Percentiles rank a stretch among this genome's conserved stretches.
These are phyloP conservation scores for Lasioglossum morio DNA, from an alignment of 2,888 invertebrate species.

Conservation along the genomic window DNA sequence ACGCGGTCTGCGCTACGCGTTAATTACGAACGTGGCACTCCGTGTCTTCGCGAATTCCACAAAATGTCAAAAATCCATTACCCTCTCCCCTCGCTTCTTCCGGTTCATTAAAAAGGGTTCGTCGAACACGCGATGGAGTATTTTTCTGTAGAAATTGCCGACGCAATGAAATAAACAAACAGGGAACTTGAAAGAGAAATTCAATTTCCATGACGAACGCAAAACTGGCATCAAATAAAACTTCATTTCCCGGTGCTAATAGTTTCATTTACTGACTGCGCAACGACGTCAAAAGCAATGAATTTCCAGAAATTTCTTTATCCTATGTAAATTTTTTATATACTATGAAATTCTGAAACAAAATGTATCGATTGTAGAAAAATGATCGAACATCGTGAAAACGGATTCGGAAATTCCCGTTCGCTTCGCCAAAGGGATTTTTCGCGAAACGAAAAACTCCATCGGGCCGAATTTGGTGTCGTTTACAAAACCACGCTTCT, in stretches of 20 bases:
- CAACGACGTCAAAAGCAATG: too few relatives aligned
- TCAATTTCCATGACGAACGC: background rate
- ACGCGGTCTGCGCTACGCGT: background rate
- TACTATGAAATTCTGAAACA: background rate
- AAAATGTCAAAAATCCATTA: background rate
- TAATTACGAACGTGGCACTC: background rate
- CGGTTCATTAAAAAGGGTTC: background rate
- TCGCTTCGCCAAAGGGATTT: background rate
- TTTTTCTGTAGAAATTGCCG: background rate
- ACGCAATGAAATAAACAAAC: background rate
- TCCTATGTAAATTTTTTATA: too few relatives aligned
- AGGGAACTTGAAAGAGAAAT: background rate
- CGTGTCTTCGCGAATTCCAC: background rate
- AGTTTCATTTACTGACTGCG: background rate
- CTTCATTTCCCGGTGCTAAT: background rate
- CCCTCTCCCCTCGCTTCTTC: too few relatives aligned
- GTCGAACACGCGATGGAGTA: background rate
- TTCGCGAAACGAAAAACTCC: slow-evolving; percentile 7
- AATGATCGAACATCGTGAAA: background rate
- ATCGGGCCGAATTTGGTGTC: background rate
- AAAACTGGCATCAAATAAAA: background rate
- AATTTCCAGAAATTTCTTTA: too few relatives aligned
- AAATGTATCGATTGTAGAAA: background rate
- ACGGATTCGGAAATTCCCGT: background rate
- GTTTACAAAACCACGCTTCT: background rate